Evolutionary conservation across 2,113 vertebrate genomes (phyloP), one percentile per base, ranked within the genome.

Genomic region (Murina feae): DNA sequence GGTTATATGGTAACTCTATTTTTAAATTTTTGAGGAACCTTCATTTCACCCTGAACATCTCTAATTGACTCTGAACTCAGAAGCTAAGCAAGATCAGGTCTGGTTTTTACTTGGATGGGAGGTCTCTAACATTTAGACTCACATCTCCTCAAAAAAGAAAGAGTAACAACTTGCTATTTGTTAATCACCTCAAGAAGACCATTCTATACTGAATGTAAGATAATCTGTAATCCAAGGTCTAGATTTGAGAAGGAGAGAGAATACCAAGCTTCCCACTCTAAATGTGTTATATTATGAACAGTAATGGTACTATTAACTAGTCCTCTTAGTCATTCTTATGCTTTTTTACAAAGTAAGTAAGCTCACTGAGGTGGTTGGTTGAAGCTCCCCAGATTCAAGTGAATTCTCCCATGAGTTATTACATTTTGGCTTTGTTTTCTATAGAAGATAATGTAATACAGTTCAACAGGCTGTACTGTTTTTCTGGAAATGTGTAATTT

Each of bases 401-500:
- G 14, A 89, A 65, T 65, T 89, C 12, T 49, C 32, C 4, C 3
- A 53, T 32, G 32, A 89, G 35, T 72, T 82, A 84, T 9, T 55
- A 25, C 37, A 21, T 7, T 18, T 55, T 79, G 51, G 30, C 47
- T 49, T 12, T 63, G n/a, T 25, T 55, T 94, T 71, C 13, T 23
- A 25, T 4, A 25, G 32, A 81, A 35, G 47, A 21, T 32, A n/a
- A 2, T 21, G 12, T 49, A 78, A 74, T 47, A 6, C 3, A 72
- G 14, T 68, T 95, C 12, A 83, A 75, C 4, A 44, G 44, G 4
- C 6, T 87, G 4, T 25, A n/a, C 17, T 32, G 9, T 32, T 86
- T 82, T 87, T 83, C 72, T 68, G 21, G 6, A 66, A 91, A 86
- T 60, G 37, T 60, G 9, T 85, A 66, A 90, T 16, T 93, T 42